phyloP scores from a whole-genome alignment of 1,140 invertebrate species.

The Aphidius gifuensis region DNA sequence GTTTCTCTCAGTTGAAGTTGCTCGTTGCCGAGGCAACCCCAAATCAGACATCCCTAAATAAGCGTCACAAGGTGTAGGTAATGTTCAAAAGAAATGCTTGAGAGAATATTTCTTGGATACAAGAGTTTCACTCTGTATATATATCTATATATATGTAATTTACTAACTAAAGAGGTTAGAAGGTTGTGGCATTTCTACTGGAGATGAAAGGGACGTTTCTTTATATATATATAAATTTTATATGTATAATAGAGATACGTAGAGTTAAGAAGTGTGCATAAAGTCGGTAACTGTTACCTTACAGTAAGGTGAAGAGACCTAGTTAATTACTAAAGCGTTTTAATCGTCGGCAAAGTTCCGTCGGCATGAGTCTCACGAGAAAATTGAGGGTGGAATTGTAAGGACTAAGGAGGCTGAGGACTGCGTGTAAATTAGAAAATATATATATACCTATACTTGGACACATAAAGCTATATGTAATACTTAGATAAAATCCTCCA shows the following conservation, averaged over 20 bases:
- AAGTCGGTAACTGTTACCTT: constrained; percentile 42
- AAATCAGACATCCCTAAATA: constrained; percentile 31
- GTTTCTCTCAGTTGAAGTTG: background rate
- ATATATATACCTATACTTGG: background rate
- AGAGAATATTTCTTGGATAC: constrained; percentile 1
- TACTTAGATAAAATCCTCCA: background rate
- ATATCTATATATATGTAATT: too few species aligned
- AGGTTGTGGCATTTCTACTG: too few species aligned
- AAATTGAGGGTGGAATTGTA: constrained; percentile 19
- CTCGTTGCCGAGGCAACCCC: constrained; percentile 39
- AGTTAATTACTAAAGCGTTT: constrained; percentile 55
- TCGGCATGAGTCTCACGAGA: constrained; percentile 35
- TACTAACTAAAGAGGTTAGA: too few species aligned
- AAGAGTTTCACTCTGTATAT: background rate
- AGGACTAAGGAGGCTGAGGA: constrained; percentile 10
- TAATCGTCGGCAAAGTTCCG: constrained; percentile 55
- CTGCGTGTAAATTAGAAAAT: constrained; percentile 25
- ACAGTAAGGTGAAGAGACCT: constrained; percentile 45
- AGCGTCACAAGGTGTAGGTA: constrained; percentile 20
- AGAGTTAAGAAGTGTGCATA: constrained; percentile 16
- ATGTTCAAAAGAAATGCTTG: constrained; percentile 10
- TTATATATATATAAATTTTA: background rate
- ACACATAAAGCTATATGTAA: too few species aligned
- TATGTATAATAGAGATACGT: constrained; percentile 9
- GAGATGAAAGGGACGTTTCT: too few species aligned